Evolutionary conservation across 2,888 invertebrate species (phyloP), one percentile per base, ranked within the genome.

Genomic region (Chymomyza procnemis): DNA sequence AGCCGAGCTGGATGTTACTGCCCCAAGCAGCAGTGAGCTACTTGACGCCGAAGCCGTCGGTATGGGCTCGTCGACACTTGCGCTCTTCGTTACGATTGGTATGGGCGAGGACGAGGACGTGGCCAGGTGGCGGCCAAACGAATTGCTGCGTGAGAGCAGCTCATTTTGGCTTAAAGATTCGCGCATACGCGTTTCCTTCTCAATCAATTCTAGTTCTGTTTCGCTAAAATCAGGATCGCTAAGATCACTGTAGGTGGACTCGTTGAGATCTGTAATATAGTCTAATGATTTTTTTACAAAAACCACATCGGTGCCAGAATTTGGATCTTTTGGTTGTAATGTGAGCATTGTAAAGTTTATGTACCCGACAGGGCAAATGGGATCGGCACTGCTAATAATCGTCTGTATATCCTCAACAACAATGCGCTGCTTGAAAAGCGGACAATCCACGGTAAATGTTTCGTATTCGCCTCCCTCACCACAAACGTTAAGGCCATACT

Each of bases 401-500:
- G 95, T 93, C 92, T 98, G 96, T 81, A 94, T 94, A 85, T 96
- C 95, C 91, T 96, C 96, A 89, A 98, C 93, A 79, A 96, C 93
- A 91, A 99, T 95, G 89, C 94, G 94, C 91, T 97, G 97, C 89
- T 94, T 95, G 92, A 98, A 99, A 71, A 99, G 92, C 5, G 99
- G 99, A 91, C 99, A 99, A 92, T 99, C 98, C 71, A 99, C 92
- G 6, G 98, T 98, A 90, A 99, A 96, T 34, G 99, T 97, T 92
- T 99, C 99, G 90, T 98, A 99, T 91, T 99, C 99, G 62, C 99
- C 99, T 57, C 99, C 99, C 92, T 99, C 99, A 19, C 99, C 99
- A 91, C 98, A 99, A 52, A 98, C 94, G 92, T 98, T 97, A 74
- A 98, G 92, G 62, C 97, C 98, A 91, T 97, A 99, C 91, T 98